Evolutionary conservation across 2,888 invertebrate species (phyloP), one percentile per base, ranked within the genome.

Genomic region (Drosophila kanekoi): DNA sequence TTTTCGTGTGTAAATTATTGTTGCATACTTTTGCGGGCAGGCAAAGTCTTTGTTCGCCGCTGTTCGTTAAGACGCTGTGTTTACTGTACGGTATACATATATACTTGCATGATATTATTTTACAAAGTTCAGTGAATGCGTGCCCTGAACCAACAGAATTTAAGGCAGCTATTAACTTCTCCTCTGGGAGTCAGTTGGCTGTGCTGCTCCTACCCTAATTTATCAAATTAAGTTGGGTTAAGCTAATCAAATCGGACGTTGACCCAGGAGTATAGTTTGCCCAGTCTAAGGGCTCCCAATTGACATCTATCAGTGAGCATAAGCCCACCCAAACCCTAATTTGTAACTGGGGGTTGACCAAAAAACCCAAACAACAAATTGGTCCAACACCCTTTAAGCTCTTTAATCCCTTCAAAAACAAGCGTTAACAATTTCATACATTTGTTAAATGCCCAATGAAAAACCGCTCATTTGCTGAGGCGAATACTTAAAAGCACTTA

Each of bases 1-100:
- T 57, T 77, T 65, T 62, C 68, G 48, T 72, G 72, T 75, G 65
- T 61, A 65, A 81, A 78, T 76, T 81, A 62, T 72, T 69, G 79
- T 65, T 71, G 77, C 79, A 69, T 73, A 78, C 76, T 67, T 79
- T 58, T 28, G 60, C 45, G 75, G 76, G 71, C 73, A 63, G 51
- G n/a, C 54, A 49, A 67, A 73, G 75, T 62, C 72, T 60, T 77
- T 81, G 18, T 47, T 38, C 37, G 13, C 18, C 49, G 13, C 8
- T 11, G 48, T 53, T 57, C 44, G 63, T 38, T 45, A 20, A 64
- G 57, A 53, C 56, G 37, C 16, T 16, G 35, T 41, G 38, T 33
- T 13, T 35, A 32, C 20, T 41, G 32, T 53, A 43, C 18, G 16
- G 23, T 28, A 43, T 28, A 28, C 28, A 14, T 9, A 48, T 37